These are phyloP conservation scores for Crotalus horridus DNA, from an alignment of 2,113 vertebrate species.

Conservation along the genomic window DNA sequence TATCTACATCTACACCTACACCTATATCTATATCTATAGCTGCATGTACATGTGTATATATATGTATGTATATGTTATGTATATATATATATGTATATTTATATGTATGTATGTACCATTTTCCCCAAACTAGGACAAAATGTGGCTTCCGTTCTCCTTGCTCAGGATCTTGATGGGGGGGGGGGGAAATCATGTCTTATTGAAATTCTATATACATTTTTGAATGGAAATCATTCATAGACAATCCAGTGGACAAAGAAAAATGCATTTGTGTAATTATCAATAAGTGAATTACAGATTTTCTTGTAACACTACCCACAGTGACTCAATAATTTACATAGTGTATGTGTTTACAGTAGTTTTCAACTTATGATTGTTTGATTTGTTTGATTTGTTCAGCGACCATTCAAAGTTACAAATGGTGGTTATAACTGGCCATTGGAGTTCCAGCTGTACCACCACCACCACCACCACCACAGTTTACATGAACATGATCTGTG, in stretches of 20 bases:
- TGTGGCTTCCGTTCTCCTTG: neutral
- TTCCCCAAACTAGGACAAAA: neutral
- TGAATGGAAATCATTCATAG: neutral
- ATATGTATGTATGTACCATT: no score
- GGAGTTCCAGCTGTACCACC: neutral
- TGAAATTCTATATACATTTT: neutral
- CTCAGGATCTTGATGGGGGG: neutral
- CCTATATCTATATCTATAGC: no score
- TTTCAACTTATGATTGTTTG: neutral
- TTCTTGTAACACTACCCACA: neutral
- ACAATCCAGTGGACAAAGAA: neutral
- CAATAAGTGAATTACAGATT: neutral
- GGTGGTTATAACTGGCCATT: neutral
- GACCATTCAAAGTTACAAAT: neutral
- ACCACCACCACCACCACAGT: neutral
- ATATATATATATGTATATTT: no score
- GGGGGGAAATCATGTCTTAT: neutral
- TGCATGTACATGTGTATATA: no score
- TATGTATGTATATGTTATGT: no score
- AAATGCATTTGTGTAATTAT: neutral
- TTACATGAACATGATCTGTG: neutral
- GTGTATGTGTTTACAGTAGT: neutral
- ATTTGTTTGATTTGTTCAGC: neutral
- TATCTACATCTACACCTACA: no score
- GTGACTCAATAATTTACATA: neutral